Evolutionary conservation across 2,113 vertebrate genomes (phyloP).

Genomic region (Colistium nudipinnis): DNA sequence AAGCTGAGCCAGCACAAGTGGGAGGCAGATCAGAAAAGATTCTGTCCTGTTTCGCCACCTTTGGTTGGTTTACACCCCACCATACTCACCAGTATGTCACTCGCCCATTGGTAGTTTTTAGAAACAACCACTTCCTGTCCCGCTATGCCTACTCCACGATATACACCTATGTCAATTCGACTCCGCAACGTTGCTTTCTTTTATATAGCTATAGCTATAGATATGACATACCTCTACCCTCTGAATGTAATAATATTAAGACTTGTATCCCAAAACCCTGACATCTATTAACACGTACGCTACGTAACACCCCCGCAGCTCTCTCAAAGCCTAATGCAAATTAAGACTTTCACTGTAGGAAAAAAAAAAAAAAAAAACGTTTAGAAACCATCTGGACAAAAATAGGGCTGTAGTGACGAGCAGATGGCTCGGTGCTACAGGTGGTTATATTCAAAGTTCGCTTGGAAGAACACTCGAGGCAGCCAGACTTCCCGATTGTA

Average conservation of each 20-base stretch:
- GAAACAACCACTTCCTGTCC: no score
- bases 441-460: neutral
- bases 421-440: neutral
- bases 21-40: neutral
- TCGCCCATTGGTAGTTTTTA: no score
- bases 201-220: no score
- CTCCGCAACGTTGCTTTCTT: no score
- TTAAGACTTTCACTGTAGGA: neutral
- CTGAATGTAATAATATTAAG: no score
- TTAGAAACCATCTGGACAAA: neutral
- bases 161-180: no score
- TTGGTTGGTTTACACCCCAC: no score
- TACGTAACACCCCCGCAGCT: neutral
- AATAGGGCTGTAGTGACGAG: neutral
- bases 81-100: no score
- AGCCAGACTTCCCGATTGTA: neutral
- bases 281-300: neutral
- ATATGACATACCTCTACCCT: no score
- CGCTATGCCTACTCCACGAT: no score
- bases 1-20: constrained; percentile 28
- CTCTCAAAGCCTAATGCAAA: neutral
- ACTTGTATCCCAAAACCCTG: no score
- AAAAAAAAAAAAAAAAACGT: neutral
- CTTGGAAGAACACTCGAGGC: neutral
- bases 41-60: neutral